Evolutionary conservation across 2,113 vertebrate species (phyloP).

Genomic region (Phyllopteryx taeniolatus): DNA sequence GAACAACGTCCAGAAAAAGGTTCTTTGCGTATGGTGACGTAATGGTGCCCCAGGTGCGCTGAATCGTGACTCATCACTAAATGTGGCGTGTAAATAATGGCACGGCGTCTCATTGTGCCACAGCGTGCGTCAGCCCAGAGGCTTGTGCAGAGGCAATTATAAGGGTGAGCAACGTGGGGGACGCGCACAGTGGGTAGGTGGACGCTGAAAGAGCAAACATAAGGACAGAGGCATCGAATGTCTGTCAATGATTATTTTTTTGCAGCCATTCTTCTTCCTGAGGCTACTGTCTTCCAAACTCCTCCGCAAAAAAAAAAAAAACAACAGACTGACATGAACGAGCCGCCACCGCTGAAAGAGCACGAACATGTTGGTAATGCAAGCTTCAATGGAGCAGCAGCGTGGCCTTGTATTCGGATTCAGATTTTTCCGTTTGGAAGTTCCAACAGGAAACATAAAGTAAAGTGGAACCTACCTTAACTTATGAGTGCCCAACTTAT

Average conservation of each 20-base stretch:
- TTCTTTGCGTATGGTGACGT: constrained; percentile 2
- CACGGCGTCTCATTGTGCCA: constrained; percentile 30
- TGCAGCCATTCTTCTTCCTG: background rate
- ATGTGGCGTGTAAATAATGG: constrained; percentile 36
- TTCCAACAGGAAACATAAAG: too few relatives aligned
- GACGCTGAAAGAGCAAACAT: constrained; percentile 4
- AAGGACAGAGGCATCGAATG: background rate
- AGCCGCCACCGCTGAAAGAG: constrained; percentile 46
- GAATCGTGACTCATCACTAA: constrained; percentile 47
- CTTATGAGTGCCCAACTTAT: too few relatives aligned
- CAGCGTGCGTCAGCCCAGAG: constrained; percentile 54
- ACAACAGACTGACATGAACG: constrained; percentile 42
- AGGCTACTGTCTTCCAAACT: constrained; percentile 31
- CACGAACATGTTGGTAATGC: constrained; percentile 33
- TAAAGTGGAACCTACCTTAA: too few relatives aligned
- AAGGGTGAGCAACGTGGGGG: constrained; percentile 28
- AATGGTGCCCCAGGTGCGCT: constrained; percentile 20
- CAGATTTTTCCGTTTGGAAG: background rate
- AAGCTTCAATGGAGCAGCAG: constrained; percentile 26
- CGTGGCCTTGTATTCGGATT: constrained; percentile 1
- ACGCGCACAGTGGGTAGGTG: constrained; percentile 38
- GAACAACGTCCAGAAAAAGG: background rate
- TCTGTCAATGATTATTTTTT: background rate
- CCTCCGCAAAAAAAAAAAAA: constrained; percentile 39
- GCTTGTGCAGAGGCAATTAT: constrained; percentile 40